A percentile compares a stretch with the other conserved stretches of the same genome.
Evolutionary conservation across 2,888 invertebrate species (phyloP).

Genomic region (Nemoura dubitans): DNA sequence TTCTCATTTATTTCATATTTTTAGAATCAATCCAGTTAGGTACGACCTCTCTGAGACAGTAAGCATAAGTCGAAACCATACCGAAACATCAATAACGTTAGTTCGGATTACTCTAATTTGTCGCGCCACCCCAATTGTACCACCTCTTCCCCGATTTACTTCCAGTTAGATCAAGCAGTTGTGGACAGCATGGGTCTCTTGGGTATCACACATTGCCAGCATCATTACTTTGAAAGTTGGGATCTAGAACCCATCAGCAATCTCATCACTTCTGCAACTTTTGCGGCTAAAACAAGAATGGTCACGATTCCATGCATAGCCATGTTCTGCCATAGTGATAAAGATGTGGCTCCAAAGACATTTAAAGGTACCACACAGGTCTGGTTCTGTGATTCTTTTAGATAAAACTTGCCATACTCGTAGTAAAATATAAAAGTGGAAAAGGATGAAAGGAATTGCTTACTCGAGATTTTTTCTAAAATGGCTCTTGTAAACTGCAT

Average conservation of each 20-base stretch:
- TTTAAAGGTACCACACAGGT: conserved; percentile 65
- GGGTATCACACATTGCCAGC: conserved; percentile 63
- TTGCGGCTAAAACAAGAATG: conserved; percentile 63
- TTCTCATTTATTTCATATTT: no score
- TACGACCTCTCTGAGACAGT: no score
- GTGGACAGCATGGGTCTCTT: conserved; percentile 59
- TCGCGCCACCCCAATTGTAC: no score
- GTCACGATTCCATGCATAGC: conserved; percentile 64
- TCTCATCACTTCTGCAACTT: conserved; percentile 60
- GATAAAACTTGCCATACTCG: no score
- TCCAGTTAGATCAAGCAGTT: conserved; percentile 65
- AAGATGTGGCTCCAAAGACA: conserved; percentile 63
- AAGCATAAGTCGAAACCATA: no score
- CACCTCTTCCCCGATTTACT: not conserved
- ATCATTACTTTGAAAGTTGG: conserved; percentile 69
- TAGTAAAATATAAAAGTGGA: no score
- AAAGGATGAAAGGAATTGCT: no score
- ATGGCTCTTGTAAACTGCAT: no score
- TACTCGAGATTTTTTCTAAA: no score
- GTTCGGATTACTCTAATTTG: no score
- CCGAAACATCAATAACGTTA: no score
- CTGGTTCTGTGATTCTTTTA: not conserved
- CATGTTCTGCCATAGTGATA: conserved; percentile 68
- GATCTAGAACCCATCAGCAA: conserved; percentile 55
- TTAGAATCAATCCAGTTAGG: no score